Evolutionary conservation across 2,888 invertebrate genomes (phyloP).

Genomic region (Tachina lurida): DNA sequence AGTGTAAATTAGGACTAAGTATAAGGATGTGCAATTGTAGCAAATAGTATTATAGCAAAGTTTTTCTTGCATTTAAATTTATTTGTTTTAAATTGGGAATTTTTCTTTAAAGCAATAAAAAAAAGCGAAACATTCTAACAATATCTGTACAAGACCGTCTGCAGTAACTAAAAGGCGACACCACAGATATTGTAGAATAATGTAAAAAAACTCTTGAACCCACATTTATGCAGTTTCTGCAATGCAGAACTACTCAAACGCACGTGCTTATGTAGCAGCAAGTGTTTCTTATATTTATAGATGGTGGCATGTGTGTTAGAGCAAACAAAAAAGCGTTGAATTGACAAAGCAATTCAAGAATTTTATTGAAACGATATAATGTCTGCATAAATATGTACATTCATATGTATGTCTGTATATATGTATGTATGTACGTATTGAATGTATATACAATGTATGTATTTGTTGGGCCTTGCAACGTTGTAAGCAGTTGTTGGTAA

Average conservation of each 20-base stretch:
- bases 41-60: not conserved
- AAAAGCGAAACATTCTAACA: constrained; percentile 11
- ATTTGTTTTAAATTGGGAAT: constrained; percentile 5
- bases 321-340: constrained; percentile 71
- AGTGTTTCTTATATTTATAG: not conserved
- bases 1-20: no score
- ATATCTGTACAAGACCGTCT: not conserved
- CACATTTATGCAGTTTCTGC: constrained; percentile 15
- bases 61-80: not conserved
- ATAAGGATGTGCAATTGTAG: no score
- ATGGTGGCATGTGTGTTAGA: constrained; percentile 8
- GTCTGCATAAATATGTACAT: not conserved
- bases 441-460: no score
- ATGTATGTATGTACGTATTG: no score
- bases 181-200: constrained; percentile 60
- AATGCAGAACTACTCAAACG: not conserved
- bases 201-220: constrained; percentile 24
- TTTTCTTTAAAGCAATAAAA: constrained; percentile 40
- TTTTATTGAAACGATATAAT: constrained; percentile 72
- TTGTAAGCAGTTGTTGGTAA: constrained; percentile 37
- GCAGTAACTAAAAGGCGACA: constrained; percentile 32
- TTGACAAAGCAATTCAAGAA: constrained; percentile 74
- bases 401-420: no score
- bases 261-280: not conserved
- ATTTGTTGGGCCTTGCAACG: not conserved